phyloP scores from a whole-genome alignment of 2,888 invertebrate genomes.

The Gandaritis pyraliata region DNA sequence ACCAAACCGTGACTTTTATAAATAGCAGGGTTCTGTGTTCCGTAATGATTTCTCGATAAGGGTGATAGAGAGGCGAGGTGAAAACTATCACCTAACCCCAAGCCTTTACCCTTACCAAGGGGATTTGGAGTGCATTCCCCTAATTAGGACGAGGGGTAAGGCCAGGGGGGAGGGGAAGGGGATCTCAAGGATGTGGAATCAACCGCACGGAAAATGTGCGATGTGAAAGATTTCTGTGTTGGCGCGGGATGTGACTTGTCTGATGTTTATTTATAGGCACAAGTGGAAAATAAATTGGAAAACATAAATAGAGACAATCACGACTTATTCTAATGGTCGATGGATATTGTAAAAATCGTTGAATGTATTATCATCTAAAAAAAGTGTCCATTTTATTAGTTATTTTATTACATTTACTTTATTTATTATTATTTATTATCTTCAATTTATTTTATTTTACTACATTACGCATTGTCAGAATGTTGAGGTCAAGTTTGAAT shows the following conservation, averaged over 20 bases:
- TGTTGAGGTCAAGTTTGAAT: no score
- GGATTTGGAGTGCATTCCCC: slow-evolving; percentile 46
- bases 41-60: slow-evolving; percentile 30
- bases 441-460: no score
- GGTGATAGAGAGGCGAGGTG: slow-evolving; percentile 29
- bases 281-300: not conserved
- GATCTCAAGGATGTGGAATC: slow-evolving; percentile 33
- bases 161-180: slow-evolving; percentile 4
- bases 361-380: no score
- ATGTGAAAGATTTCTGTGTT: slow-evolving; percentile 28
- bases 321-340: no score
- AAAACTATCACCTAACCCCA: slow-evolving; percentile 44
- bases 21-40: not conserved
- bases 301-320: no score
- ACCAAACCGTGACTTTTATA: not conserved
- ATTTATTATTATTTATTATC: no score
- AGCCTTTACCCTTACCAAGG: slow-evolving; percentile 37
- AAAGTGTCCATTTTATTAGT: no score
- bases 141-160: slow-evolving; percentile 42
- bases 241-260: slow-evolving; percentile 9
- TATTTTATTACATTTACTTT: no score
- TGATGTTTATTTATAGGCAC: slow-evolving; percentile 5
- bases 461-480: no score
- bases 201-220: slow-evolving; percentile 36
- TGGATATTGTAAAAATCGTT: no score